Base-by-base conservation (phyloP, 2,113 vertebrate genomes). In the Tapirus terrestris region DNA sequence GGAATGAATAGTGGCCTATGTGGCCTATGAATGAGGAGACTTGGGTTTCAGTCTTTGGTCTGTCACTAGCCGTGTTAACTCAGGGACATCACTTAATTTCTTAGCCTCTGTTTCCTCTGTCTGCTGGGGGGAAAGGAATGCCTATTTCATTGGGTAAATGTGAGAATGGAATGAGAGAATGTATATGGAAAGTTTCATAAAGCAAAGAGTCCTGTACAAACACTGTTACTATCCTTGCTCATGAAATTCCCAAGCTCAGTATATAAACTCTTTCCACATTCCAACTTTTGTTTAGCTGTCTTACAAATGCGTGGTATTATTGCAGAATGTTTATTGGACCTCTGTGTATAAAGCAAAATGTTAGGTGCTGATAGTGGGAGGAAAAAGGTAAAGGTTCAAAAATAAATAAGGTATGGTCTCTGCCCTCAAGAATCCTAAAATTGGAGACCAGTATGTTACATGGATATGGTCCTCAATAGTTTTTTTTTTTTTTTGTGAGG, bases 401-500 rank as follows among this genome's bases (percentile, higher is more conserved):
- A 93, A 75, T 84, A 84, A 79, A 11, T 75, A 93, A 29, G 51
- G 45, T n/a, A 11, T 60, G 33, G 3, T 77, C n/a, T 91, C 21
- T 79, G 53, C 18, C n/a, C 39, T 91, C n/a, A 91, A 63, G 73
- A 87, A 87, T 93, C 56, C 83, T 93, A 84, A 80, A 85, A 61
- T 53, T 87, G 65, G 43, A 96, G 20, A 75, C 10, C 27, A 58
- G 39, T 33, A 2, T 87, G 61, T 89, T 95, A 77, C 39, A 4
- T 58, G 56, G 21, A 75, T 84, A 18, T 76, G 7, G 27, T 84
- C 31, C 43, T 85, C 60, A 63, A 3, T 63, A 56, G 39, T 87
- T 83, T 63, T 92, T 86, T 94, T 65, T 39, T 39, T 39, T 39
- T 39, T 39, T 39, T 39, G 39, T 39, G 39, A 39, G 39, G 39